Evolutionary conservation across 2,888 invertebrate species (phyloP).

Genomic region (Pantelozetes paolii): DNA sequence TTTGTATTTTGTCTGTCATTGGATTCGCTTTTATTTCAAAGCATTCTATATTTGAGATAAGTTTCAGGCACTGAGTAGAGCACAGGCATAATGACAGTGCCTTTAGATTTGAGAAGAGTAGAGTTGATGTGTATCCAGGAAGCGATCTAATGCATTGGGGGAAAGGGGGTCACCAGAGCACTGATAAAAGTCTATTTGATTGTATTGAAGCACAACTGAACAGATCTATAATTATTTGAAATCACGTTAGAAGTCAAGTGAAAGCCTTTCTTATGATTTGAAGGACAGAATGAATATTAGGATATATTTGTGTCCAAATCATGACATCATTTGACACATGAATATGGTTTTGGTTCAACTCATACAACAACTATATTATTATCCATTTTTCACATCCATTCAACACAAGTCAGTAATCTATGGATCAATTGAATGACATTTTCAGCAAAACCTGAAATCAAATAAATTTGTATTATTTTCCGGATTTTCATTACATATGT

Average conservation of each 20-base stretch:
- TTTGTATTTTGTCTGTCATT: too few relatives aligned
- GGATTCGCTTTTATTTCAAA: too few relatives aligned
- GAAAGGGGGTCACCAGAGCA: neutral
- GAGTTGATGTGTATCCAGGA: constrained; percentile 29
- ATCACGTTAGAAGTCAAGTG: constrained; percentile 9
- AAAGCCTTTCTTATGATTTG: constrained; percentile 5
- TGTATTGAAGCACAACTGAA: too few relatives aligned
- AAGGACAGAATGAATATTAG: constrained; percentile 10
- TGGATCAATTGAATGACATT: neutral
- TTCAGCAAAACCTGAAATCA: neutral
- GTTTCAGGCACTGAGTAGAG: neutral
- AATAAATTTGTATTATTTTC: neutral
- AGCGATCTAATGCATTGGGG: constrained; percentile 27
- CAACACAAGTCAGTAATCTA: neutral
- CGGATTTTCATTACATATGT: neutral
- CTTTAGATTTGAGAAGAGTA: neutral
- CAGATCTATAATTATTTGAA: constrained; percentile 27
- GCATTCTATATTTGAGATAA: neutral
- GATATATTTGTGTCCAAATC: neutral
- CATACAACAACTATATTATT: neutral
- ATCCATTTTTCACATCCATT: constrained; percentile 5
- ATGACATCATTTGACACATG: neutral
- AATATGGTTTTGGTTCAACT: constrained; percentile 3
- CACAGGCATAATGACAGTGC: neutral
- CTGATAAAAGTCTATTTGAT: neutral